Conservation (phyloP, 2,888 invertebrate species). For the Muschampia plurimacula region DNA sequence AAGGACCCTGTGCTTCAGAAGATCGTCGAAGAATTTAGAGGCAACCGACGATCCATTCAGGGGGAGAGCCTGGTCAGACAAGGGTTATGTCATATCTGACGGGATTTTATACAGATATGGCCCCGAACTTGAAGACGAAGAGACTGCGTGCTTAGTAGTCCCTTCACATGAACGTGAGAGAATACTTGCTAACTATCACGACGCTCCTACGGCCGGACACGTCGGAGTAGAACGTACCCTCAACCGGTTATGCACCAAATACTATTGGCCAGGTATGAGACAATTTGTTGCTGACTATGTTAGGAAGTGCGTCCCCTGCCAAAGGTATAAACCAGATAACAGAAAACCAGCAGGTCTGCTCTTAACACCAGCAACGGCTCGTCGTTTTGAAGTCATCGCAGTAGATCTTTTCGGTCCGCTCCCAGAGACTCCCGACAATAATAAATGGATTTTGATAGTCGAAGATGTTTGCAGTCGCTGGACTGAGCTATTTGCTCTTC, state of each 20-base stretch:
- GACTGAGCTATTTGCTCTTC: not conserved
- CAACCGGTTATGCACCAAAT: not conserved
- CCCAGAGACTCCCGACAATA: not conserved
- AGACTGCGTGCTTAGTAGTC: not conserved
- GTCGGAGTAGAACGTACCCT: not conserved
- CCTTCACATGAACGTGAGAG: not conserved
- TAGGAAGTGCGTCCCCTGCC: not conserved
- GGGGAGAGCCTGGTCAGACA: not conserved
- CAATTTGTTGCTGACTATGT: not conserved
- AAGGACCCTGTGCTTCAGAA: not conserved
- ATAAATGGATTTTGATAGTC: not conserved
- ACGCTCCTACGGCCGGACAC: not conserved
- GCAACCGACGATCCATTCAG: not conserved
- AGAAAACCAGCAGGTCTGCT: not conserved
- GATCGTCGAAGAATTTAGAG: not conserved
- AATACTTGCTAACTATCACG: not conserved
- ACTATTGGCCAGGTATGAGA: conserved; percentile 4
- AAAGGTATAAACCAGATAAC: not conserved
- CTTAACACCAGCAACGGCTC: not conserved
- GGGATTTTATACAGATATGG: not conserved
- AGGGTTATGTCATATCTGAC: not conserved
- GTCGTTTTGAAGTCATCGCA: not conserved
- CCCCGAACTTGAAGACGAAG: not conserved
- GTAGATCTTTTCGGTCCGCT: not conserved
- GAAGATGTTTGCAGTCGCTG: not conserved